phyloP scores from a whole-genome alignment of 2,113 vertebrate genomes.

The Collichthys lucidus region DNA sequence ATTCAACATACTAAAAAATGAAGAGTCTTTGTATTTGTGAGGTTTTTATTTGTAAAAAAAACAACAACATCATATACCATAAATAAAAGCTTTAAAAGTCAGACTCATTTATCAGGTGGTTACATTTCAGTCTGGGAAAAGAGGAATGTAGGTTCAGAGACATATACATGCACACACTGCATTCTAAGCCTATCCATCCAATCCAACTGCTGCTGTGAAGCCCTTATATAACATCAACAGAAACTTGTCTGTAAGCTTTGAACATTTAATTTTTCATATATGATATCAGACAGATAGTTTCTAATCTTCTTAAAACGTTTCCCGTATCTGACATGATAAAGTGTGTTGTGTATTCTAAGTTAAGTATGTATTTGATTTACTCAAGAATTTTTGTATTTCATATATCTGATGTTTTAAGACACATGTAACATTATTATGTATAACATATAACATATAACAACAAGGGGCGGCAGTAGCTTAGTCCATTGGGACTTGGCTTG shows the following conservation, averaged over 20 bases:
- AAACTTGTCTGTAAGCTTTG: background rate
- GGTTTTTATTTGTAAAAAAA: background rate
- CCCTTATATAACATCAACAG: background rate
- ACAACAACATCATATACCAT: background rate
- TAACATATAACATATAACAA: background rate
- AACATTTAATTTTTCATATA: background rate
- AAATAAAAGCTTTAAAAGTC: slow-evolving; percentile 4
- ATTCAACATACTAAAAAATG: slow-evolving; percentile 14
- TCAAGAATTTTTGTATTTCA: background rate
- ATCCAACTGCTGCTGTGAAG: background rate
- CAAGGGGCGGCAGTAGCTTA: no score
- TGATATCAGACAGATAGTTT: background rate
- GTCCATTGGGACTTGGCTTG: no score
- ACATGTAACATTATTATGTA: background rate
- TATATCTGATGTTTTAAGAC: background rate
- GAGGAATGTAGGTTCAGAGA: background rate
- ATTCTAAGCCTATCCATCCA: background rate
- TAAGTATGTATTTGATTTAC: background rate
- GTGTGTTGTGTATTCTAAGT: background rate
- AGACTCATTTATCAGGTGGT: background rate
- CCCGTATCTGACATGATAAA: background rate
- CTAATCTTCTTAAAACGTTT: background rate
- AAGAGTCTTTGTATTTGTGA: background rate
- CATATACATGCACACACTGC: background rate
- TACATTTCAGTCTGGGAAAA: background rate